Conservation (phyloP, 1,140 invertebrate genomes). For the Drosophila kurseongensis region DNA sequence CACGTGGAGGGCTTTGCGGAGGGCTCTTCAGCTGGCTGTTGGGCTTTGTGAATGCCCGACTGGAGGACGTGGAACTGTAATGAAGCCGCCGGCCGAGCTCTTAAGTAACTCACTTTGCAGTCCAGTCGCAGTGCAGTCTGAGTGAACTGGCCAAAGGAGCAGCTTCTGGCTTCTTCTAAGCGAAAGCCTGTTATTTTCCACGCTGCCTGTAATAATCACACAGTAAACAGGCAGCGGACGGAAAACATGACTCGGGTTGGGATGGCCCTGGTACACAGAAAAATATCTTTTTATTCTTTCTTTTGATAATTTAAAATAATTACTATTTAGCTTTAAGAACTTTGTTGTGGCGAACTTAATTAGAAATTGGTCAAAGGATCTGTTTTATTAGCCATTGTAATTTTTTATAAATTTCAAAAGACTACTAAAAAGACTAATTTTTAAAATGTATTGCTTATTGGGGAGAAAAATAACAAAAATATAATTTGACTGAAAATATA, state of each 20-base stretch:
- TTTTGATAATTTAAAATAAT: too few species aligned
- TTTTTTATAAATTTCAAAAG: too few species aligned
- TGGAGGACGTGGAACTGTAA: conserved; percentile 39
- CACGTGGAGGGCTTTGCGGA: conserved; percentile 53
- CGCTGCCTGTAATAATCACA: conserved; percentile 77
- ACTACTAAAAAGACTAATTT: too few species aligned
- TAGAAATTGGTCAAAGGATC: too few species aligned
- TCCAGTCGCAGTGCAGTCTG: conserved; percentile 15
- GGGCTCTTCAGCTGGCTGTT: conserved; percentile 53
- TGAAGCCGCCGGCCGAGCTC: conserved; percentile 56
- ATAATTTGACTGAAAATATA: too few species aligned
- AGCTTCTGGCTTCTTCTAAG: conserved; percentile 57
- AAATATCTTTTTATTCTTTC: background rate
- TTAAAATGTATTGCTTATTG: too few species aligned
- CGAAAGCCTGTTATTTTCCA: conserved; percentile 79
- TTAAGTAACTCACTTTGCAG: conserved; percentile 72
- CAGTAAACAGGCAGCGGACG: conserved; percentile 68
- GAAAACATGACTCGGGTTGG: conserved; percentile 5
- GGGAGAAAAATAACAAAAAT: too few species aligned
- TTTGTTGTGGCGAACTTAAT: too few species aligned
- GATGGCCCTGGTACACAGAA: background rate
- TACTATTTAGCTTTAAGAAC: too few species aligned
- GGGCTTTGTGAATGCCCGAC: conserved; percentile 58
- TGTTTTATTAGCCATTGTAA: too few species aligned
- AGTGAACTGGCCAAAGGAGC: conserved; percentile 34